Conservation (phyloP, 2,888 invertebrate species). For the Ferdinandea cuprea region DNA sequence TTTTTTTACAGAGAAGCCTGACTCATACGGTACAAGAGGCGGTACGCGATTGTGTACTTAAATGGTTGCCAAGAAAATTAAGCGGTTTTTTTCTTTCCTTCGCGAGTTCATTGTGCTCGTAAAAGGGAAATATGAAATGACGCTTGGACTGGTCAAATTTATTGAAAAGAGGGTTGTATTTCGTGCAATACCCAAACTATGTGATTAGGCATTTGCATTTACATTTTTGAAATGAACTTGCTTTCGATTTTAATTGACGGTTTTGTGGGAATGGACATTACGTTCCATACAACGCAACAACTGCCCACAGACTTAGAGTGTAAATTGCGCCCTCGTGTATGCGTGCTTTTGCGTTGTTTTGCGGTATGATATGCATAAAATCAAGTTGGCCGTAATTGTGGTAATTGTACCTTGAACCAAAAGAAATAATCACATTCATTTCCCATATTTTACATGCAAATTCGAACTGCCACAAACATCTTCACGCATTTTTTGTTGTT, state of each 20-base stretch:
- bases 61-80: conserved; percentile 38
- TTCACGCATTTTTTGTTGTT: too few relatives aligned
- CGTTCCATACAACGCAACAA: neutral
- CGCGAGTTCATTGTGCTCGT: conserved; percentile 32
- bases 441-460: neutral
- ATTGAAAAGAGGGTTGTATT: neutral
- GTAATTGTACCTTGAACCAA: neutral
- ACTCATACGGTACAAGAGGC: conserved; percentile 26
- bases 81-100: neutral
- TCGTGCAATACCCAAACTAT: conserved; percentile 6
- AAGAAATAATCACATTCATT: neutral
- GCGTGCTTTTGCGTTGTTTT: neutral
- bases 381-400: conserved; percentile 18
- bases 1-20: conserved; percentile 26
- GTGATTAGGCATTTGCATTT: conserved; percentile 16
- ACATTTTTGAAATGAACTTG: conserved; percentile 30
- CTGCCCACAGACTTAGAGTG: neutral
- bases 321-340: conserved; percentile 9
- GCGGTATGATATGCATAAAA: neutral
- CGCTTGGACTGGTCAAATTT: neutral
- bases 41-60: conserved; percentile 9
- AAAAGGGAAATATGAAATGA: neutral
- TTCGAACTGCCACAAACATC: neutral
- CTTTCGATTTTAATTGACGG: conserved; percentile 56
- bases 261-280: conserved; percentile 4